phyloP scores from a whole-genome alignment of 2,888 invertebrate genomes.

The Noctua janthina region DNA sequence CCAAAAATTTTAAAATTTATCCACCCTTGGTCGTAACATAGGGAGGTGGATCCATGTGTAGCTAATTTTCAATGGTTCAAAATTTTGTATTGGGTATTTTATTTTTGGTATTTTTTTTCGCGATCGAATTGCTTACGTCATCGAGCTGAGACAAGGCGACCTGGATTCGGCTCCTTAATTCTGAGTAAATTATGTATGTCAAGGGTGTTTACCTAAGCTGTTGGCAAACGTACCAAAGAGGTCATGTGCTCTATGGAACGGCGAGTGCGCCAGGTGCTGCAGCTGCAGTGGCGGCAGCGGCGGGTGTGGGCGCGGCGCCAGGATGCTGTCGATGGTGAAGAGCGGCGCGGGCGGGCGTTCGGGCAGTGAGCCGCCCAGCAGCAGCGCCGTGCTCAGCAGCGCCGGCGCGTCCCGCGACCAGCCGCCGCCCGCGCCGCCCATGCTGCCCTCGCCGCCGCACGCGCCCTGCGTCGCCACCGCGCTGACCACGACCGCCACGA shows the following conservation, averaged over 20 bases:
- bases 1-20: neutral
- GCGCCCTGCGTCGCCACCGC: constrained; percentile 83
- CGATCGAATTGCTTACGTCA: neutral
- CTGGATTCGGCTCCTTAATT: neutral
- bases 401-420: constrained; percentile 87
- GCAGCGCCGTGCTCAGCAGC: constrained; percentile 88
- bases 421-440: constrained; percentile 83
- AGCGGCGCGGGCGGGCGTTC: constrained; percentile 90
- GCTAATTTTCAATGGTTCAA: neutral
- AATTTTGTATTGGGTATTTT: neutral
- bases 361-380: constrained; percentile 87
- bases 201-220: constrained; percentile 67
- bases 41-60: neutral
- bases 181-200: constrained; percentile 6
- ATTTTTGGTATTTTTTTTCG: neutral
- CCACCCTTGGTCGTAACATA: neutral
- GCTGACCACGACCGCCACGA: constrained; percentile 52
- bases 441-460: constrained; percentile 74
- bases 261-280: constrained; percentile 91
- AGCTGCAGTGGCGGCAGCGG: constrained; percentile 90
- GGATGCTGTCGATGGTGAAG: constrained; percentile 96
- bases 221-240: constrained; percentile 93
- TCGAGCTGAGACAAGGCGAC: neutral
- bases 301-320: constrained; percentile 93
- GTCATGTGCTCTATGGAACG: constrained; percentile 93